Percentiles rank a stretch among this genome's conserved stretches.
Evolutionary conservation across 2,797 vertebrate genomes (phyloP).

Genomic region (Botia kubotai): DNA sequence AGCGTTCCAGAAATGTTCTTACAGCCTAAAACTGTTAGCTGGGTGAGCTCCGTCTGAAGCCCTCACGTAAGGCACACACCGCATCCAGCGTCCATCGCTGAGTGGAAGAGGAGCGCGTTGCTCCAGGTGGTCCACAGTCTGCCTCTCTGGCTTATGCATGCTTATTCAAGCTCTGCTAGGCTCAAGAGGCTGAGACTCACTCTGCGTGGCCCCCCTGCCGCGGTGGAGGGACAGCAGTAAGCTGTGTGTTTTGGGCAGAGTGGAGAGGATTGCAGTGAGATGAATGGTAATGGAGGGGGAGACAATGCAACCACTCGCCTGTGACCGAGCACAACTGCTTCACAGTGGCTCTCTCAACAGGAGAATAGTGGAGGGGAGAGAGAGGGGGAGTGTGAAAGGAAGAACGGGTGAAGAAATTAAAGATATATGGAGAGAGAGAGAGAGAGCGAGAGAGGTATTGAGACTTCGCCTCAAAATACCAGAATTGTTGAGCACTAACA

Average conservation of each 20-base stretch:
- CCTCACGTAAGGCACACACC: constrained; percentile 20
- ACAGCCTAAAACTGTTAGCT: too few species aligned
- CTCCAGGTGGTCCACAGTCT: constrained; percentile 48
- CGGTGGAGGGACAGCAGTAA: constrained; percentile 13
- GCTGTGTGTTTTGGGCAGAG: constrained; percentile 49
- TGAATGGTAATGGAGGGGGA: constrained; percentile 52
- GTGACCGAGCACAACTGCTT: constrained; percentile 53
- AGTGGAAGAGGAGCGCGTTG: background rate
- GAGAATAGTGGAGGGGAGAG: constrained; percentile 13
- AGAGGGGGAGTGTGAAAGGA: constrained; percentile 32
- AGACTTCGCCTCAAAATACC: background rate
- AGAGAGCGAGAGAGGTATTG: background rate
- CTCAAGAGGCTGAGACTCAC: constrained; percentile 58
- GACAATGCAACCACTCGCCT: constrained; percentile 46
- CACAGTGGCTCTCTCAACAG: constrained; percentile 39
- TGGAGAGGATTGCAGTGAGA: constrained; percentile 46
- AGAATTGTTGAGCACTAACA: background rate
- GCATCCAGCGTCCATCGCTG: background rate
- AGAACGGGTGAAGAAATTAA: constrained; percentile 37
- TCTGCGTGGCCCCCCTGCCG: constrained; percentile 28
- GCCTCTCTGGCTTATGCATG: constrained; percentile 46
- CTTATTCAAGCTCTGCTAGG: constrained; percentile 49
- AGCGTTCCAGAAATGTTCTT: too few species aligned
- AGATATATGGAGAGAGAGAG: background rate
- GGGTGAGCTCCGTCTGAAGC: constrained; percentile 6